phyloP scores from a whole-genome alignment of 35 echinoderm and acorn worm genomes.

The Holothuria glaberrima region DNA sequence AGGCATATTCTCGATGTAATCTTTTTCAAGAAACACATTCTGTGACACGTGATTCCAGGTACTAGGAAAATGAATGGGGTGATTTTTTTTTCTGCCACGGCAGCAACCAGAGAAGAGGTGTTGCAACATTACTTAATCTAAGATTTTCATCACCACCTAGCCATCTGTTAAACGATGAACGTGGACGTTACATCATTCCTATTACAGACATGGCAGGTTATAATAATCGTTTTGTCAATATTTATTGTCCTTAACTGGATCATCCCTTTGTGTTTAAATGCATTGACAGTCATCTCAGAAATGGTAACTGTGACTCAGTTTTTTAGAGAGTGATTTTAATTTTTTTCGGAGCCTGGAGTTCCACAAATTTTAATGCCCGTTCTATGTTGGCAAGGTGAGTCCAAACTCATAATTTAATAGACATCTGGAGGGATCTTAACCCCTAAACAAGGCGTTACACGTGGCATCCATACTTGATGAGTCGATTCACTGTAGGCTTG shows the following conservation, averaged over 20 bases:
- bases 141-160: too few species aligned
- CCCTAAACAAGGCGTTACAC: neutral
- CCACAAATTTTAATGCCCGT: neutral
- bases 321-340: neutral
- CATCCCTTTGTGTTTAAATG: neutral
- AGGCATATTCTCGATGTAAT: conserved; percentile 30
- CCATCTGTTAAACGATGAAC: neutral
- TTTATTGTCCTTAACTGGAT: neutral
- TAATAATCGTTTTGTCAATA: conserved; percentile 9
- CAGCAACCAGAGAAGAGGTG: conserved; percentile 12
- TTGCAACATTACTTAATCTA: conserved; percentile 12
- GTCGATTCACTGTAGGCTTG: neutral
- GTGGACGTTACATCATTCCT: neutral
- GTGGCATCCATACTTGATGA: neutral
- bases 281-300: too few species aligned
- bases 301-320: too few species aligned
- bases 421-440: conserved; percentile 12
- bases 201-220: too few species aligned
- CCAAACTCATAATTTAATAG: neutral
- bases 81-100: neutral
- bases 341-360: neutral
- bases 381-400: neutral
- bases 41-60: neutral
- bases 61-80: conserved; percentile 40
- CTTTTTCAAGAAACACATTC: conserved; percentile 46